These are phyloP conservation scores for Columba livia DNA, from an alignment of 2,113 vertebrate species.

Conservation along the genomic window DNA sequence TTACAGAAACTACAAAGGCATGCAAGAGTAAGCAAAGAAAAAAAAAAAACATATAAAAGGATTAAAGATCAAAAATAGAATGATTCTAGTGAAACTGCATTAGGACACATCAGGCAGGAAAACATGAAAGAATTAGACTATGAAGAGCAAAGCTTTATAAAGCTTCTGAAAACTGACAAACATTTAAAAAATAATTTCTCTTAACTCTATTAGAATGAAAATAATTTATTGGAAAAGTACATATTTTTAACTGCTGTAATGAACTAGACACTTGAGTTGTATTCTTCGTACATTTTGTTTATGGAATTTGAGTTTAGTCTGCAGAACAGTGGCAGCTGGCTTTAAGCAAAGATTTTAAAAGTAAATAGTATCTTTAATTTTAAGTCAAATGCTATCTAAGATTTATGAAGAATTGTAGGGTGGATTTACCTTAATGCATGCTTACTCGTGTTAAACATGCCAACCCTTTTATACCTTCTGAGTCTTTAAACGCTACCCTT, in stretches of 20 bases:
- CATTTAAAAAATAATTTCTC: slow-evolving; percentile 47
- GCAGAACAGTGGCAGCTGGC: neutral
- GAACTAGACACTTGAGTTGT: neutral
- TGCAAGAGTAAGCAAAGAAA: slow-evolving; percentile 74
- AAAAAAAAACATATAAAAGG: slow-evolving; percentile 73
- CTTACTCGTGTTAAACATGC: neutral
- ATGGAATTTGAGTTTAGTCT: neutral
- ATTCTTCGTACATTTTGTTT: neutral
- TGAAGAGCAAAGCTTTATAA: slow-evolving; percentile 60
- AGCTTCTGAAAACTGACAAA: slow-evolving; percentile 46
- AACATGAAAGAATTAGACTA: slow-evolving; percentile 69
- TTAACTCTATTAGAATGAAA: slow-evolving; percentile 31
- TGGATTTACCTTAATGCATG: neutral
- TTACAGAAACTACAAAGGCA: slow-evolving; percentile 76
- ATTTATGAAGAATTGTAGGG: neutral
- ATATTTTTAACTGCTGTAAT: neutral
- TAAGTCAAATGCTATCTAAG: neutral
- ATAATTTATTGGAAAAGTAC: neutral
- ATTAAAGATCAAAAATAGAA: slow-evolving; percentile 80
- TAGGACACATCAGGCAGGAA: slow-evolving; percentile 67
- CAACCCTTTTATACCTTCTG: neutral
- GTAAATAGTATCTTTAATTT: neutral
- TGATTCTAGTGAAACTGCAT: slow-evolving; percentile 69
- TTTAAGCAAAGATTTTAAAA: neutral
- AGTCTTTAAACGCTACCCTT: neutral